Evolutionary conservation across 2,797 vertebrate genomes (phyloP), one percentile per base, ranked within the genome.

Genomic region (Lepus oiostolus): DNA sequence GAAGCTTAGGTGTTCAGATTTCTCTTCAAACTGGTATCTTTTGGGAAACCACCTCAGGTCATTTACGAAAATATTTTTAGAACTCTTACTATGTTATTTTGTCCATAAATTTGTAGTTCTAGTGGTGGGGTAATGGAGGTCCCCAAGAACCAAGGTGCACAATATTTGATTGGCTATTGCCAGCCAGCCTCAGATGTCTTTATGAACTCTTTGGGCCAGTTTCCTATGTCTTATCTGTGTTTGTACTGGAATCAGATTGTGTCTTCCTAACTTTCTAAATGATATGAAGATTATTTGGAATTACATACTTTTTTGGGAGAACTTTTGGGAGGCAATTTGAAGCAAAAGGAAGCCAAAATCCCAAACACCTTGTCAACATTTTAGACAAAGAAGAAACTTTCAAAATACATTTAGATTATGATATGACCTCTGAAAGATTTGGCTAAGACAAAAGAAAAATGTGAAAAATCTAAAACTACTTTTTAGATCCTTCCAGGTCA

Each of bases 391-490:
- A 74, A 42, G 67, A 93, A 93, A 67, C 47, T 72, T 93, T 4
- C 30, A 71, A 74, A 75, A 83, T 90, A 50, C 52, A 82, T 63
- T 93, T 42, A 86, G 42, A 77, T 79, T 91, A n/a, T 93, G 54
- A 79, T 87, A 91, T 91, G 60, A n/a, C 58, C 14, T 87, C 71
- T 93, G 63, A 50, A 91, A 88, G 63, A 79, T 58, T 82, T 87
- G 52, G 35, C 58, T 81, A 91, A 90, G 54, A 14, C 30, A 76
- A 91, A 52, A 82, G 24, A 75, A 80, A 85, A 58, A 65, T 76
- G 13, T 84, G 47, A 90, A 82, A 67, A 72, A 68, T 26, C 28
- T 60, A 91, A 79, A 85, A 58, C 28, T 13, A 30, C 74, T 21
- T 85, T 92, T 42, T 85, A 22, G 32, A 58, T 92, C n/a, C 50